Evolutionary conservation across 2,113 vertebrate genomes (phyloP).

Genomic region (Xenotilapia flavipinnis): DNA sequence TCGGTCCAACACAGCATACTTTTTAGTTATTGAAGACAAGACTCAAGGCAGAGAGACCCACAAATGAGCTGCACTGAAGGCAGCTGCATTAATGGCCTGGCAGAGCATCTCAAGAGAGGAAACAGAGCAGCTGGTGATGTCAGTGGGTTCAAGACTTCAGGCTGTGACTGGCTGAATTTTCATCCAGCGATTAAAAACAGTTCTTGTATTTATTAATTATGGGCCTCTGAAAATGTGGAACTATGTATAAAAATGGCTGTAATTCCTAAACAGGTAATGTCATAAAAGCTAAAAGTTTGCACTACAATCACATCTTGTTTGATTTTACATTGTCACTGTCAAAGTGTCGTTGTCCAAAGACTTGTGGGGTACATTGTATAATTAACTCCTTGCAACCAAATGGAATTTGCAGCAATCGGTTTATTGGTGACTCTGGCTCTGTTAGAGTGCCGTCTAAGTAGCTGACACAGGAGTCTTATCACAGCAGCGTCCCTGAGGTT

Average conservation of each 20-base stretch:
- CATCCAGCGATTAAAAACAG: not conserved
- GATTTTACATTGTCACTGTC: not conserved
- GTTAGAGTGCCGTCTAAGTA: not conserved
- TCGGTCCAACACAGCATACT: not conserved
- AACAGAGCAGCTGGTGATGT: not conserved
- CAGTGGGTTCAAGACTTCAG: not conserved
- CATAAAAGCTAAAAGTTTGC: not conserved
- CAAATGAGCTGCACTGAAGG: not conserved
- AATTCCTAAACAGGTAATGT: not conserved
- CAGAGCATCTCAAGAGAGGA: not conserved
- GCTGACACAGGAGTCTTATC: not conserved
- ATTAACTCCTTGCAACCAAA: not conserved
- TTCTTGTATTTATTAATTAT: not conserved
- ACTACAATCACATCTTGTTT: not conserved
- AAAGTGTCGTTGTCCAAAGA: not conserved
- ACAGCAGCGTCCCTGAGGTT: constrained; percentile 26
- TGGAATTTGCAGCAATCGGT: not conserved
- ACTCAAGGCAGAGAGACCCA: not conserved
- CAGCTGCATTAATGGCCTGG: not conserved
- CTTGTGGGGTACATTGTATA: not conserved
- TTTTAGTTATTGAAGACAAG: not conserved
- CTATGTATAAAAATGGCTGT: not conserved
- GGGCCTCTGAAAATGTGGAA: not conserved
- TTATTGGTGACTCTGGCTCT: not conserved
- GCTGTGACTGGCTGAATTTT: not conserved